Evolutionary conservation across 2,113 vertebrate species (phyloP).

Genomic region (Zosterops hypoxanthus): DNA sequence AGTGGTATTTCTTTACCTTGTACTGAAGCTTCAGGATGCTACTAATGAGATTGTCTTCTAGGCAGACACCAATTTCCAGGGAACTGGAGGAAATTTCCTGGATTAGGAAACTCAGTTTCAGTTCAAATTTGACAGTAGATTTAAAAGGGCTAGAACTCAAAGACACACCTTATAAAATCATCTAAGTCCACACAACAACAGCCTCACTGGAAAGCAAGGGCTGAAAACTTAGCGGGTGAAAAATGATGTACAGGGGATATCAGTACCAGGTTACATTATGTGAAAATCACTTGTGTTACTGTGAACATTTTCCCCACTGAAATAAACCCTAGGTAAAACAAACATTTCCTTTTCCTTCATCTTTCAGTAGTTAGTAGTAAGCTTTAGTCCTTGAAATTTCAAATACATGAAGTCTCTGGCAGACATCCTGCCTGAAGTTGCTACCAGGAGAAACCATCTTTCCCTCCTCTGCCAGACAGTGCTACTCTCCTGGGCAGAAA

Average conservation of each 20-base stretch:
- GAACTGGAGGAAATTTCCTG: neutral
- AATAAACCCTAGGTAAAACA: neutral
- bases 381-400: neutral
- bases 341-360: neutral
- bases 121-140: neutral
- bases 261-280: neutral
- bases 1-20: neutral
- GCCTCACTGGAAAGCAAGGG: neutral
- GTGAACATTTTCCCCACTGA: neutral
- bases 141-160: neutral
- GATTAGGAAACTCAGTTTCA: neutral
- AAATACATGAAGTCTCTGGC: neutral
- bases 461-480: neutral
- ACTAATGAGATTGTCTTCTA: neutral
- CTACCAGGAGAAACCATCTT: neutral
- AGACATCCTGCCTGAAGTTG: neutral
- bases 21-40: neutral
- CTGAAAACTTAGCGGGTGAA: fast-evolving
- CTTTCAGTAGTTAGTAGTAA: neutral
- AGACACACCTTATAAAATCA: neutral
- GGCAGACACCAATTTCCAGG: neutral
- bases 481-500: neutral
- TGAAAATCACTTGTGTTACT: neutral
- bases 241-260: fast-evolving
- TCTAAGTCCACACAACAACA: neutral